phyloP scores from a whole-genome alignment of 1,140 invertebrate genomes.

The Hyles euphorbiae region DNA sequence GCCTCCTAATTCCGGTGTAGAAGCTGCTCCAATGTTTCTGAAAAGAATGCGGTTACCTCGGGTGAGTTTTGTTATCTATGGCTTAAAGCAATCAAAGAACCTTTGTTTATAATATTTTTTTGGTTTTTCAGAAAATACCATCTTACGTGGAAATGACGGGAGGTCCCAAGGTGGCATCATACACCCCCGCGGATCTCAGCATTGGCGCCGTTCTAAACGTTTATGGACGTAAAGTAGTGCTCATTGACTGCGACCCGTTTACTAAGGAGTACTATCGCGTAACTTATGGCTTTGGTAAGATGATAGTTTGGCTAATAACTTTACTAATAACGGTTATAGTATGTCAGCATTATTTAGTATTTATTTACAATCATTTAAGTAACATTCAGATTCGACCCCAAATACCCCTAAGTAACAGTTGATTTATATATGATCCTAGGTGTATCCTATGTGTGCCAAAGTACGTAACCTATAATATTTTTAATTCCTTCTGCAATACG shows the following conservation, averaged over 20 bases:
- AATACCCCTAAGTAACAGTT: too few relatives aligned
- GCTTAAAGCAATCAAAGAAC: too few relatives aligned
- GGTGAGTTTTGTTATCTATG: slow-evolving; percentile 56
- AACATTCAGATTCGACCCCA: too few relatives aligned
- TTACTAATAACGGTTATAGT: too few relatives aligned
- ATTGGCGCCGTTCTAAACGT: slow-evolving; percentile 88
- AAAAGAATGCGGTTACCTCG: slow-evolving; percentile 87
- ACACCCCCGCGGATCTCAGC: slow-evolving; percentile 79
- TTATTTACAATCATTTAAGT: too few relatives aligned
- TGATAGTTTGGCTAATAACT: too few relatives aligned
- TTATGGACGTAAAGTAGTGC: slow-evolving; percentile 86
- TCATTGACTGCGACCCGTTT: slow-evolving; percentile 91
- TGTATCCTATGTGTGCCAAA: too few relatives aligned
- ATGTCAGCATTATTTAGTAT: too few relatives aligned
- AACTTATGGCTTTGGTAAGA: slow-evolving; percentile 71
- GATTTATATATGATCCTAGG: too few relatives aligned
- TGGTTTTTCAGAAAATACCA: slow-evolving; percentile 53
- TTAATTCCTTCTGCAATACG: too few relatives aligned
- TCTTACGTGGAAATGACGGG: slow-evolving; percentile 58
- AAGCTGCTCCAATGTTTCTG: slow-evolving; percentile 83
- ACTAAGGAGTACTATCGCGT: slow-evolving; percentile 91
- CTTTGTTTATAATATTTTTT: too few relatives aligned
- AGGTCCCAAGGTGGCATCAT: slow-evolving; percentile 44
- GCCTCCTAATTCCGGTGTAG: slow-evolving; percentile 80
- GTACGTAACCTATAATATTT: too few relatives aligned